phyloP scores from a whole-genome alignment of 2,888 invertebrate species.

The Clanis bilineata region DNA sequence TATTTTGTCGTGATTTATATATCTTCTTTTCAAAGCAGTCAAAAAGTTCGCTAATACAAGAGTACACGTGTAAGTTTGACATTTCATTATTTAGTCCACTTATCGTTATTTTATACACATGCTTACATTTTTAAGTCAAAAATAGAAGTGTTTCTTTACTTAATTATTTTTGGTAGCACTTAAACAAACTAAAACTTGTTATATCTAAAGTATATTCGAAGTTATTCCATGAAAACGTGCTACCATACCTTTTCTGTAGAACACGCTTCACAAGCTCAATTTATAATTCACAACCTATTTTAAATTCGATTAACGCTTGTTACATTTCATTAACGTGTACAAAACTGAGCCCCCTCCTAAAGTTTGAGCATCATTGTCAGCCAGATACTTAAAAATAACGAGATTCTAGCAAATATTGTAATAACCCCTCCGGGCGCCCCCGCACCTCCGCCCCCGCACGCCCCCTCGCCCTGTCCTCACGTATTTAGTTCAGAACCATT shows the following conservation, averaged over 20 bases:
- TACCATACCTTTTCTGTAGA: background rate
- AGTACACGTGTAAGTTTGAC: too few relatives aligned
- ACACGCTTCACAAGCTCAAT: background rate
- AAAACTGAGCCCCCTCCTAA: constrained; percentile 33
- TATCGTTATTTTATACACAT: too few relatives aligned
- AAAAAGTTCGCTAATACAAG: too few relatives aligned
- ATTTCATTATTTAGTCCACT: too few relatives aligned
- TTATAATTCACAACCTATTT: constrained; percentile 1
- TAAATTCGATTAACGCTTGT: constrained; percentile 10
- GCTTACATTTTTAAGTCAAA: too few relatives aligned
- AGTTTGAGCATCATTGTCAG: constrained; percentile 62
- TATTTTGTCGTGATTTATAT: too few relatives aligned
- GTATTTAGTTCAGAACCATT: constrained; percentile 59
- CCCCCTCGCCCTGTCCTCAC: constrained; percentile 38
- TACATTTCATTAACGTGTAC: constrained; percentile 25
- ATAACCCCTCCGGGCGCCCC: constrained; percentile 49
- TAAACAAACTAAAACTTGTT: too few relatives aligned
- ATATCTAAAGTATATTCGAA: too few relatives aligned
- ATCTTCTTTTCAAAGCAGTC: too few relatives aligned
- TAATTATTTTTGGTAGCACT: too few relatives aligned
- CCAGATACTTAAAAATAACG: constrained; percentile 81
- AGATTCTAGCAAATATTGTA: constrained; percentile 80
- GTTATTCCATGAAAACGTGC: background rate
- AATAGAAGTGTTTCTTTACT: too few relatives aligned
- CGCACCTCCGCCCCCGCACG: constrained; percentile 28